phyloP scores from a whole-genome alignment of 2,888 invertebrate species.

The Coleophora flavipennella region DNA sequence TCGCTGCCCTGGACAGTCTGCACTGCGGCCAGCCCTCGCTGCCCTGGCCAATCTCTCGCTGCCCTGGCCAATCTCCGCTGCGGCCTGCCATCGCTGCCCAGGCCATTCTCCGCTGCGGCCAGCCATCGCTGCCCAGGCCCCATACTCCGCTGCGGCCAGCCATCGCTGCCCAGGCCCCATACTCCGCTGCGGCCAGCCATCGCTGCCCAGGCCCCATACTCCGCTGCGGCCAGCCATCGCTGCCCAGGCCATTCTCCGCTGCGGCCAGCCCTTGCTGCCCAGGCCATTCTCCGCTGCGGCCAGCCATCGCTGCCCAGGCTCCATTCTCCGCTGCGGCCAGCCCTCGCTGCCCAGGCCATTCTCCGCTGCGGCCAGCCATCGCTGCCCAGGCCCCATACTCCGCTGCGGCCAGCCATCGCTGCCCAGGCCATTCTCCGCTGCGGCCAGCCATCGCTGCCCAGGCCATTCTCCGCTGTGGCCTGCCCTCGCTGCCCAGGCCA shows the following conservation, averaged over 20 bases:
- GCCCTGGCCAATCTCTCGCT: not conserved
- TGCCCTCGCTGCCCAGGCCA: too few species aligned
- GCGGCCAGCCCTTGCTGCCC: not conserved
- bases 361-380: too few species aligned
- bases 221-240: not conserved
- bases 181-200: not conserved
- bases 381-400: too few species aligned
- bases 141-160: not conserved
- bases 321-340: not conserved
- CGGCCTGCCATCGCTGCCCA: conserved; percentile 1
- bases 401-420: not conserved
- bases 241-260: not conserved
- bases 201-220: conserved; percentile 1
- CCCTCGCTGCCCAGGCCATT: too few species aligned
- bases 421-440: not conserved
- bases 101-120: too few species aligned
- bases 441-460: not conserved
- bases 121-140: conserved; percentile 1
- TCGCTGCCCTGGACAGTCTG: not conserved
- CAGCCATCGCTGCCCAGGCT: not conserved
- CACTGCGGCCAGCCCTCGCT: not conserved
- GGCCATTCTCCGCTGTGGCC: too few species aligned
- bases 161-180: not conserved
- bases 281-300: not conserved
- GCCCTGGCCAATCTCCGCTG: conserved; percentile 3